Base-by-base conservation (phyloP, 2,113 vertebrate species). In the Ictalurus punctatus region DNA sequence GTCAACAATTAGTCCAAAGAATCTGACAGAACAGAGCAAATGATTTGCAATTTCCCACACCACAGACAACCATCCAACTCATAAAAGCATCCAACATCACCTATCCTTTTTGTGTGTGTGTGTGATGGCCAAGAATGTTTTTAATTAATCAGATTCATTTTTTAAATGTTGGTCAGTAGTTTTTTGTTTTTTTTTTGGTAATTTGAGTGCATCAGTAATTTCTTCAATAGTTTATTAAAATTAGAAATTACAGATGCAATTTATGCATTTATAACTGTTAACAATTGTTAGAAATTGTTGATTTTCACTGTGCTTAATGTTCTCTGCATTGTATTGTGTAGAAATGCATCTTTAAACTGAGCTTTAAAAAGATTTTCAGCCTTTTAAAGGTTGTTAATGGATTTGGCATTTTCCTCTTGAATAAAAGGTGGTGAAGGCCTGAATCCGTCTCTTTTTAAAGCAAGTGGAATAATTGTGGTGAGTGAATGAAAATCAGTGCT, bases 391-490 rank as follows among this genome's bases (percentile, higher is more conserved):
- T 84, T 85, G 79, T 89, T 85, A 87, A 88, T 88, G 59, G 59
- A 56, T 56, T 86, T 85, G 89, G 44, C 78, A 81, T 30, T 85
- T 86, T 83, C 73, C 73, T 86, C 56, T 23, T n/a, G 69, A 84
- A 74, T 90, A 81, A 92, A 89, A 88, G 74, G 34, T 83, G 76
- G 48, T 37, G 34, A 54, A 84, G 82, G 74, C 69, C 76, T 59
- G 10, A 59, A 91, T 86, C 83, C 59, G 82, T 86, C 89, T 87
- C 84, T 93, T 80, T 80, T 54, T 59, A 78, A 91, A 87, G 78
- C 81, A 89, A 91, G 88, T 87, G 86, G 87, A 89, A 89, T 91
- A 91, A 92, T 91, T 89, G 90, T 40, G 71, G 83, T 67, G 71
- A 82, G 84, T 84, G 63, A 87, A 37, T 90, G 83, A 85, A 86